phyloP scores from a whole-genome alignment of 2,113 vertebrate species.

The Asarcornis scutulata region DNA sequence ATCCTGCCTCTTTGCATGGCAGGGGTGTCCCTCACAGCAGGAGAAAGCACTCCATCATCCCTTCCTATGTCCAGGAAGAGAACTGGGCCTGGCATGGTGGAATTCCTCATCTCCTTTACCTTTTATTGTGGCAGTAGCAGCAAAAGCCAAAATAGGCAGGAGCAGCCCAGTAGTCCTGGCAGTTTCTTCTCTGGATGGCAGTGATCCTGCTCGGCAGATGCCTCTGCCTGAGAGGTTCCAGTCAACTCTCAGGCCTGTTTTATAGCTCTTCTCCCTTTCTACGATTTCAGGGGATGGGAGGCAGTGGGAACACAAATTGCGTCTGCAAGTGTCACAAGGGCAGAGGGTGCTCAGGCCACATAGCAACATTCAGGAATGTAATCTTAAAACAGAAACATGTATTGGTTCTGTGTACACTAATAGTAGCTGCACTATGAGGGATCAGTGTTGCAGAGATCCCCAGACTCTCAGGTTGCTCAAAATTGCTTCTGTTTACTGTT shows the following conservation, averaged over 20 bases:
- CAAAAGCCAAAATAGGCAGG: background rate
- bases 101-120: background rate
- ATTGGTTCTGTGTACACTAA: background rate
- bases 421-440: background rate
- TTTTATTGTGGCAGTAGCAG: background rate
- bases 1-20: background rate
- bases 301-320: background rate
- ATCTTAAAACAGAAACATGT: background rate
- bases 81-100: rapidly evolving
- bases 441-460: background rate
- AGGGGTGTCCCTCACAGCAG: background rate
- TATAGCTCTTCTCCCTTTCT: background rate
- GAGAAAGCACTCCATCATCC: background rate
- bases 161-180: background rate
- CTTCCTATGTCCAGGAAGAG: background rate
- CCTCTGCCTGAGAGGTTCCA: background rate
- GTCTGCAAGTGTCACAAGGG: background rate
- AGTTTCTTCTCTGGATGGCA: background rate
- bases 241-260: background rate
- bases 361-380: background rate
- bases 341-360: background rate
- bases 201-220: background rate
- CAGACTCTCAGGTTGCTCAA: background rate
- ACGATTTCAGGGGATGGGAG: background rate
- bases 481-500: background rate